A percentile compares a stretch with the other conserved stretches of the same genome.
phyloP scores from a whole-genome alignment of 2,797 vertebrate genomes.

The Microctenopoma lineatum region DNA sequence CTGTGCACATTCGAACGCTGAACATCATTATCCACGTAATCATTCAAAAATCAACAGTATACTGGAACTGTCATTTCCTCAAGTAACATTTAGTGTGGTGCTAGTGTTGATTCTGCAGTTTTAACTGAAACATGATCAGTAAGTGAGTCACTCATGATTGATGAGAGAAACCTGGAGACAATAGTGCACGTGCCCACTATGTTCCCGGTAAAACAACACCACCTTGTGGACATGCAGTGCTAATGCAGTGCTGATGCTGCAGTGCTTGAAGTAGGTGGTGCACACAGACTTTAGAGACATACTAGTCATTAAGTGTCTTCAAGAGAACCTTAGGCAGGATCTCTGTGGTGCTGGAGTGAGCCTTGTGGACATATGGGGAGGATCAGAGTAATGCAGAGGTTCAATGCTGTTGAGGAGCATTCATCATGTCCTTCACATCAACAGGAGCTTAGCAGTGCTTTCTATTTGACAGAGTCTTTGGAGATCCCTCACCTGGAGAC shows the following conservation, averaged over 20 bases:
- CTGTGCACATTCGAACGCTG: conserved; percentile 63
- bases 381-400: conserved; percentile 71
- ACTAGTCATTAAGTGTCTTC: conserved; percentile 71
- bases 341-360: conserved; percentile 64
- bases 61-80: conserved; percentile 58
- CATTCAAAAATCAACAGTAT: conserved; percentile 61
- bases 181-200: conserved; percentile 54
- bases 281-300: conserved; percentile 73
- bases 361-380: conserved; percentile 60
- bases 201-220: conserved; percentile 64
- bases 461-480: conserved; percentile 71
- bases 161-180: conserved; percentile 47
- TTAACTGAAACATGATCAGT: conserved; percentile 59
- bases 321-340: conserved; percentile 46
- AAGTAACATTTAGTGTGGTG: conserved; percentile 70
- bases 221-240: conserved; percentile 75
- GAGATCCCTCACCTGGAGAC: conserved; percentile 56
- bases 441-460: conserved; percentile 80
- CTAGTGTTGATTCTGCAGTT: conserved; percentile 70
- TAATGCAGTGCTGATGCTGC: conserved; percentile 67
- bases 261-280: conserved; percentile 67
- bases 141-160: conserved; percentile 49
- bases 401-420: conserved; percentile 74
- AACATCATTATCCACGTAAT: conserved; percentile 61
- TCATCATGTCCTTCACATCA: conserved; percentile 80